Conservation (phyloP, 2,113 vertebrate genomes). For the Spilogale gracilis region DNA sequence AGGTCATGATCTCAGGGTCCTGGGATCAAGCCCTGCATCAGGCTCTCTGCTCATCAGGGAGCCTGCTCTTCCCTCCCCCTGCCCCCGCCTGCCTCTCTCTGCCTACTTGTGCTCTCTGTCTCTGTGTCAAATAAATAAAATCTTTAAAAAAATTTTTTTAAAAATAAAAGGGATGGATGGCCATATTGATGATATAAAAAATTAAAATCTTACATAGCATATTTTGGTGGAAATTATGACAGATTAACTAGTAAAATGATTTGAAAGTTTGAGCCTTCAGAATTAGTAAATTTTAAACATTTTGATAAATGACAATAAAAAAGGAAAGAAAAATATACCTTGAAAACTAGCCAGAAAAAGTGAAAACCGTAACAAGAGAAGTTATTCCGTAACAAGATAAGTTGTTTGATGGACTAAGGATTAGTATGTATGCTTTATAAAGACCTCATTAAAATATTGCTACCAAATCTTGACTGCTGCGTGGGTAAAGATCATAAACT, state of each 20-base stretch:
- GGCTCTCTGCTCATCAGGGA: too few species aligned
- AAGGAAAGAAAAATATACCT: not conserved
- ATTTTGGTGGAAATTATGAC: constrained; percentile 42
- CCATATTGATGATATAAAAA: not conserved
- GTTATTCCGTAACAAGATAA: not conserved
- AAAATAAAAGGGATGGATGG: not conserved
- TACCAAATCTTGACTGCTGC: not conserved
- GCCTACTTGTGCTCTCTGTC: too few species aligned
- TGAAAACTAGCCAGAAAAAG: constrained; percentile 29
- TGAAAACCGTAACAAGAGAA: not conserved
- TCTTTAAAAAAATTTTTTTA: too few species aligned
- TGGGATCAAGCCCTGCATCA: too few species aligned
- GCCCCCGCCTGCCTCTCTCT: too few species aligned
- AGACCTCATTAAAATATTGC: not conserved
- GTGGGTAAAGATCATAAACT: not conserved
- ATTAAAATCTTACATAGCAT: not conserved
- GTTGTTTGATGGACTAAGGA: not conserved
- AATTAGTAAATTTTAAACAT: constrained; percentile 51
- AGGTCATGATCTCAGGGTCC: too few species aligned
- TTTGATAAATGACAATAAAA: constrained; percentile 49
- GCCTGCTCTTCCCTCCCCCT: too few species aligned
- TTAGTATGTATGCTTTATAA: not conserved
- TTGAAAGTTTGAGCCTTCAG: constrained; percentile 7
- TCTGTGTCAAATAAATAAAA: too few species aligned
- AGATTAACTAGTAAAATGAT: constrained; percentile 1